Evolutionary conservation across 1,140 invertebrate species (phyloP).

Genomic region (Pristionchus pacificus): DNA sequence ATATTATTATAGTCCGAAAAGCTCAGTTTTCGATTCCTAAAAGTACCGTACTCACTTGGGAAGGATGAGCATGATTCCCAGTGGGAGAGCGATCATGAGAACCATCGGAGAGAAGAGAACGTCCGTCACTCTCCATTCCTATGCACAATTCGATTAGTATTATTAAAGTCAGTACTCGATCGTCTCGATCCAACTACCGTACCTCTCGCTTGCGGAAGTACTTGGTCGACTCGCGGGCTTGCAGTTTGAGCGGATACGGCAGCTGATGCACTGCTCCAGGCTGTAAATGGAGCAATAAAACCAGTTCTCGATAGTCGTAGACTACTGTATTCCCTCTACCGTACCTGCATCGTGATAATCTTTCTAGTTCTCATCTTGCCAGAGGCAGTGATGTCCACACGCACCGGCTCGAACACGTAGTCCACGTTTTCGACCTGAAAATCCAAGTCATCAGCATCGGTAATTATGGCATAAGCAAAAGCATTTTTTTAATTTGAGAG

Average conservation of each 20-base stretch:
- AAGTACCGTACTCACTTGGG: too few species aligned
- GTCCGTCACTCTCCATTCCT: constrained; percentile 54
- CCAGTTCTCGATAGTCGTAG: background rate
- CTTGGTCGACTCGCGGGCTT: constrained; percentile 50
- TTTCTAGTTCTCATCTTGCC: constrained; percentile 90
- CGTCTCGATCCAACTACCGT: background rate
- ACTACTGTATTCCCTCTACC: too few species aligned
- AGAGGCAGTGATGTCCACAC: constrained; percentile 90
- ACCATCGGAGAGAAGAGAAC: constrained; percentile 59
- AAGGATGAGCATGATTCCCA: constrained; percentile 60
- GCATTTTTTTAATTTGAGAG: background rate
- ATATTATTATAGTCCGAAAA: too few species aligned
- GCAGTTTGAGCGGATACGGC: constrained; percentile 47
- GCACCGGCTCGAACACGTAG: constrained; percentile 81
- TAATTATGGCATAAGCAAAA: too few species aligned
- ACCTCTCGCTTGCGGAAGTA: constrained; percentile 53
- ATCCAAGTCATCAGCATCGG: too few species aligned
- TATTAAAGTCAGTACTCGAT: background rate
- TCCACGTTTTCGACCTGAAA: constrained; percentile 75
- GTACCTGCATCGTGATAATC: constrained; percentile 88
- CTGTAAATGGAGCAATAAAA: constrained; percentile 30
- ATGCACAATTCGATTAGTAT: background rate
- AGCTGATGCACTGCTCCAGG: constrained; percentile 47
- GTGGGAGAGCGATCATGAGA: constrained; percentile 61
- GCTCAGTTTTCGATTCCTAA: too few species aligned